Conservation (phyloP, 2,888 invertebrate genomes). For the Eristalis tenax region DNA sequence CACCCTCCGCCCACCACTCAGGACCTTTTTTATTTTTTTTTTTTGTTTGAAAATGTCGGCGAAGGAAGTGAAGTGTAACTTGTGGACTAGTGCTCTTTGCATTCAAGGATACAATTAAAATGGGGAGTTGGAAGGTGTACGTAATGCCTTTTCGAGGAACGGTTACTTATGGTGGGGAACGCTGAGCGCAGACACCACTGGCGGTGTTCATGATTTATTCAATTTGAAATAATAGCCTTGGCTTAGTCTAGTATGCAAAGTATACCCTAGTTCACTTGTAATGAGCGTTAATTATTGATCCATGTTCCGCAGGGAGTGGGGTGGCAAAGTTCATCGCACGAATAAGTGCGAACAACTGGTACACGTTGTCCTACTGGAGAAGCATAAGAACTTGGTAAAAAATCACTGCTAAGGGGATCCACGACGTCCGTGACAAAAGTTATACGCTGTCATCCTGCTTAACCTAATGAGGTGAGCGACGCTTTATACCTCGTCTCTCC, state of each 20-base stretch:
- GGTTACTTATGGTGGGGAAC: neutral
- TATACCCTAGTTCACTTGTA: neutral
- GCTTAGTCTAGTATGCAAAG: neutral
- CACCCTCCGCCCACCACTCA: neutral
- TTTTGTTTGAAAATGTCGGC: constrained; percentile 35
- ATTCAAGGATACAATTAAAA: constrained; percentile 48
- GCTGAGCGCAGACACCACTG: neutral
- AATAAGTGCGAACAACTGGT: too few species aligned
- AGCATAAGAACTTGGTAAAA: too few species aligned
- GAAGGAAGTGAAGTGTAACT: constrained; percentile 49
- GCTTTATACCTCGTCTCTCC: too few species aligned
- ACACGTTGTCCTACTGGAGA: too few species aligned
- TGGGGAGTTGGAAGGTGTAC: constrained; percentile 28
- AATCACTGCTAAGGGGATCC: too few species aligned
- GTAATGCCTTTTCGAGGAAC: constrained; percentile 3
- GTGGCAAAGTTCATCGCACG: too few species aligned
- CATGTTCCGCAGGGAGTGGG: neutral
- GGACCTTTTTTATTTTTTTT: neutral
- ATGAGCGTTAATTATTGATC: neutral
- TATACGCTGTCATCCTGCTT: too few species aligned
- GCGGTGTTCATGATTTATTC: neutral
- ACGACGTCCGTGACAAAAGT: too few species aligned
- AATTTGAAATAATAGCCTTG: neutral
- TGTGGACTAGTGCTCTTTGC: constrained; percentile 29
- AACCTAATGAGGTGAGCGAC: too few species aligned